A percentile compares a stretch with the other conserved stretches of the same genome.
Evolutionary conservation across 2,113 vertebrate species (phyloP).

Genomic region (Pomatostomus ruficeps): DNA sequence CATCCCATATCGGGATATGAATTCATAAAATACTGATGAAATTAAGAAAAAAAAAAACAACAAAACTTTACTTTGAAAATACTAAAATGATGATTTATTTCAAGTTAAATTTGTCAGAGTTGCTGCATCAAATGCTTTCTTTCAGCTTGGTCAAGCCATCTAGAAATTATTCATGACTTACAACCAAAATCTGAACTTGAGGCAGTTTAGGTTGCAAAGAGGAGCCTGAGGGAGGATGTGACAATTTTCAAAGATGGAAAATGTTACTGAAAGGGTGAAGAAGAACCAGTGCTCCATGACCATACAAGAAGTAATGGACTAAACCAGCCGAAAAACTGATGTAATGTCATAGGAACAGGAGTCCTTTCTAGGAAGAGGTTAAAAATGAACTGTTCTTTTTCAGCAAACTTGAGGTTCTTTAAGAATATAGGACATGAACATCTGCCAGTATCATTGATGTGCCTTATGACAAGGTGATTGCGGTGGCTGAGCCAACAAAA

Average conservation of each 20-base stretch:
- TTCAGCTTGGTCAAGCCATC: neutral
- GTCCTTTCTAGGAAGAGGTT: neutral
- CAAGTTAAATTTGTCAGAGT: neutral
- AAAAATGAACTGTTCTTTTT: neutral
- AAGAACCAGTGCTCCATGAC: neutral
- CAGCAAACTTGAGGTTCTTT: neutral
- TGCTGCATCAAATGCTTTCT: neutral
- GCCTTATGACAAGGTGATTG: neutral
- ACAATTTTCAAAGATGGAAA: neutral
- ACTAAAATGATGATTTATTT: neutral
- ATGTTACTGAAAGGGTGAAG: neutral
- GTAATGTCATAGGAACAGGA: neutral
- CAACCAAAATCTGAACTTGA: neutral
- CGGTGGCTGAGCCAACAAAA: neutral
- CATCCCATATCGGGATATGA: neutral
- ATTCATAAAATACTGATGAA: neutral
- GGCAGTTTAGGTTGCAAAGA: neutral
- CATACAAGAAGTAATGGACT: neutral
- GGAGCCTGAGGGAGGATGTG: neutral
- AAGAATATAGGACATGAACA: neutral
- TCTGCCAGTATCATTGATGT: neutral
- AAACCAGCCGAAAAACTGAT: neutral
- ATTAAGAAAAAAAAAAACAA: neutral
- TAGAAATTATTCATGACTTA: neutral
- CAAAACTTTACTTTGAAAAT: neutral